Base-by-base conservation (phyloP, 2,888 invertebrate genomes). In the Leptinotarsa juncta region DNA sequence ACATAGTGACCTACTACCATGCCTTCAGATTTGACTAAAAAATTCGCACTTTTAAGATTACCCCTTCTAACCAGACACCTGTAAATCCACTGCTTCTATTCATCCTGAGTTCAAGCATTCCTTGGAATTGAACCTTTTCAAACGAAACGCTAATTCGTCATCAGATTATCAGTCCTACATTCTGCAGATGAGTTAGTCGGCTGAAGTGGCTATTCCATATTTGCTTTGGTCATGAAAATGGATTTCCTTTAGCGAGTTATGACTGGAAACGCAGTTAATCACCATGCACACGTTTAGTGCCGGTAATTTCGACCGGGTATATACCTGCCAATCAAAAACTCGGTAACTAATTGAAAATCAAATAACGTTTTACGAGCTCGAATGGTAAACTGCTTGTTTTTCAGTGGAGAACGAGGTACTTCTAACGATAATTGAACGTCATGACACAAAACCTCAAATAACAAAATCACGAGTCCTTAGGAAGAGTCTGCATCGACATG, bases 291-390 rank as follows among this genome's bases (percentile, higher is more conserved):
- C 4, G 18, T 18, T 20, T 18, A 57, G 20, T 57, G 20, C 12
- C 20, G 18, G 20, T 18, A 57, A 57, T 57, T 20, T 14, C 15
- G 3, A 57, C 55, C 20, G 20, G 3, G 55, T 57, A 57, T 57
- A 20, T 57, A 57, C 20, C 55, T 18, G 20, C 4, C 55, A 57
- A 18, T 57, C 55, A 57, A 20, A 57, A 57, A 23, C 55, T 57
- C 55, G 10, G 23, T 57, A 57, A 57, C 55, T 57, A 57, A 57
- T 57, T 57, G 55, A 57, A 57, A 57, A 7, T 57, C 55, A 57
- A 51, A 57, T 20, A 20, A 20, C n/a, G 12, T 55, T 55, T 55
- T 55, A 55, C 55, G 55, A 55, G 55, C 20, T 20, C 12, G 20
- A 51, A 51, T 16, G 51, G 51, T 51, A 51, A 51, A 16, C 51